Evolutionary conservation across 2,797 vertebrate genomes (phyloP).

Genomic region (Triplophysa bombifrons): DNA sequence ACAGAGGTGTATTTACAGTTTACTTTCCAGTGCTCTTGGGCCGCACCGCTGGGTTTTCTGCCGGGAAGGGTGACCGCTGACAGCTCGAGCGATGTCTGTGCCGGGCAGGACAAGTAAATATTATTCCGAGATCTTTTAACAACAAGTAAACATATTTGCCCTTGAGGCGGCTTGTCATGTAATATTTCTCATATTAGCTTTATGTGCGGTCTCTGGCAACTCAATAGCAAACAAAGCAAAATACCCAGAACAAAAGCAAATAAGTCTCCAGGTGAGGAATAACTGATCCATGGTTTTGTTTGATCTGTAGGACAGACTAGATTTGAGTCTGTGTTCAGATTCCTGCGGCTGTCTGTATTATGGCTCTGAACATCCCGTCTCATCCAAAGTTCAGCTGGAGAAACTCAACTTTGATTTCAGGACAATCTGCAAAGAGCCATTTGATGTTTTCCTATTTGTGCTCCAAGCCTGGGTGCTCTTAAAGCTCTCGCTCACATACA

Average conservation of each 20-base stretch:
- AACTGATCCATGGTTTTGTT: neutral
- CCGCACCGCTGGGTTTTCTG: neutral
- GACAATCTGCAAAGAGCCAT: conserved; percentile 75
- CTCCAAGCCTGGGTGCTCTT: conserved; percentile 37
- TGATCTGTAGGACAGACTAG: neutral
- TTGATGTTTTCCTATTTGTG: conserved; percentile 58
- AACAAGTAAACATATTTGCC: conserved; percentile 60
- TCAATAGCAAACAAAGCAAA: neutral
- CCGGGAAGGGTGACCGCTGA: conserved; percentile 16
- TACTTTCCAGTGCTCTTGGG: conserved; percentile 1
- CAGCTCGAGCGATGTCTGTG: conserved; percentile 41
- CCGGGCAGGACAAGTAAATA: conserved; percentile 70
- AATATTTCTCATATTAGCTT: conserved; percentile 62
- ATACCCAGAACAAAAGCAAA: neutral
- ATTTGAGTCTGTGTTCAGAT: neutral
- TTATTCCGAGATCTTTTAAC: conserved; percentile 63
- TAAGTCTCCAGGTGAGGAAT: neutral
- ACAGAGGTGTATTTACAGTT: no score
- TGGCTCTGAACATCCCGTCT: conserved; percentile 33
- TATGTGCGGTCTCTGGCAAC: conserved; percentile 46
- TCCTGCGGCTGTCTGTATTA: conserved; percentile 1
- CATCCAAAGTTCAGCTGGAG: conserved; percentile 52
- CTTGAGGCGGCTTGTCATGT: conserved; percentile 60
- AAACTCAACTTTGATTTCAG: conserved; percentile 54
- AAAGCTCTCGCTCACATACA: conserved; percentile 20